These are phyloP conservation scores for Dichetophora obliterata DNA, from an alignment of 2,888 invertebrate genomes.

Conservation along the genomic window DNA sequence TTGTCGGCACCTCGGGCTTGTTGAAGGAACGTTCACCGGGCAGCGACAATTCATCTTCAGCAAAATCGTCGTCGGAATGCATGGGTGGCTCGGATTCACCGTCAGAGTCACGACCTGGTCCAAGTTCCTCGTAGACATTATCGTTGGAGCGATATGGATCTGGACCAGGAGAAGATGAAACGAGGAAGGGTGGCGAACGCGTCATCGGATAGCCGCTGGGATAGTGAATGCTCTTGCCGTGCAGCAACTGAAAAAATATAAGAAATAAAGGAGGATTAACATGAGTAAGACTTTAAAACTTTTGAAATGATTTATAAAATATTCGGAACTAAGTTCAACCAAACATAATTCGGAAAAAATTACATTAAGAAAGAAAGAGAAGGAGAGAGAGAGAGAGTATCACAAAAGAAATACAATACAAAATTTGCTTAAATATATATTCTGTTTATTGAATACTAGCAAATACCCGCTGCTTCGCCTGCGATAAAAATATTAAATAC, in stretches of 20 bases:
- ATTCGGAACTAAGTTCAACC: no score
- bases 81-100: constrained; percentile 76
- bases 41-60: constrained; percentile 83
- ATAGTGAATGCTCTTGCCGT: constrained; percentile 71
- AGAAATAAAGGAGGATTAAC: background rate
- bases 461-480: no score
- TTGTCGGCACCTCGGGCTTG: constrained; percentile 53
- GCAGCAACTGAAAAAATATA: constrained; percentile 55
- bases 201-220: constrained; percentile 76
- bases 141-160: constrained; percentile 77
- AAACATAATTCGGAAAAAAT: no score
- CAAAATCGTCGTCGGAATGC: constrained; percentile 87
- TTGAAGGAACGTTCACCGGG: constrained; percentile 70
- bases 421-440: no score
- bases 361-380: no score
- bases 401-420: no score
- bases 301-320: constrained; percentile 7
- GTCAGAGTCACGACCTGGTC: constrained; percentile 74
- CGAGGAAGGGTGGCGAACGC: constrained; percentile 75
- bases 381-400: no score
- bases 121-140: constrained; percentile 86
- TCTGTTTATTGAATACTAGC: no score
- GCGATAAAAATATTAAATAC: no score
- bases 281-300: background rate
- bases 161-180: constrained; percentile 78